phyloP scores from a whole-genome alignment of 2,797 vertebrate species.

The Syngnathus acus region DNA sequence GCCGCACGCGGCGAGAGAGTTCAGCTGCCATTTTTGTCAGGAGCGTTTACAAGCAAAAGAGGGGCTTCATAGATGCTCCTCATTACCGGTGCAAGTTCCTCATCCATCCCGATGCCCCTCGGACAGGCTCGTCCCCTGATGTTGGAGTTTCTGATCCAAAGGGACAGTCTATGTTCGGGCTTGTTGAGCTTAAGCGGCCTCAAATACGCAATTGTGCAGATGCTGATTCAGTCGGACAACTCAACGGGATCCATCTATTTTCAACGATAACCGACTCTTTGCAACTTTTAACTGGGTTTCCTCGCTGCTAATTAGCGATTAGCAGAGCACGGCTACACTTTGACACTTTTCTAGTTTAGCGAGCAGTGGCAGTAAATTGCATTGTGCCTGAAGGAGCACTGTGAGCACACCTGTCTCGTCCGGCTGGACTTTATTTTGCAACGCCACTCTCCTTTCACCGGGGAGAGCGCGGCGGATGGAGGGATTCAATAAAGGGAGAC shows the following conservation, averaged over 20 bases:
- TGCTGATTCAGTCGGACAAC: too few species aligned
- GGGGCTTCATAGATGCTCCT: not conserved
- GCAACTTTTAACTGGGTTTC: not conserved
- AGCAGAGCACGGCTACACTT: not conserved
- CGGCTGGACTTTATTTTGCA: slow-evolving; percentile 38
- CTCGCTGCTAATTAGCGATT: not conserved
- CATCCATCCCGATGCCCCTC: not conserved
- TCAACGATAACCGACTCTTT: not conserved
- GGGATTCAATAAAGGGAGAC: slow-evolving; percentile 10
- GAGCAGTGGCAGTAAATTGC: slow-evolving; percentile 39
- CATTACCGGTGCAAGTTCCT: not conserved
- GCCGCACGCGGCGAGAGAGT: not conserved
- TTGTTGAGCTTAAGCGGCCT: not conserved
- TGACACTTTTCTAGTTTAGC: not conserved
- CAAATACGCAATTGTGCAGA: not conserved
- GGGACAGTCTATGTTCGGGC: not conserved
- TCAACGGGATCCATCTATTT: too few species aligned
- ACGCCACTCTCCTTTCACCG: slow-evolving; percentile 27
- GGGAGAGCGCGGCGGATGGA: slow-evolving; percentile 10
- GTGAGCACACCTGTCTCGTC: slow-evolving; percentile 43
- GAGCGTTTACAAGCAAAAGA: not conserved
- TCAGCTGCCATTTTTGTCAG: not conserved
- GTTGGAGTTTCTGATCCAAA: not conserved
- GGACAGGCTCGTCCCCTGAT: not conserved
- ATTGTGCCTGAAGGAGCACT: slow-evolving; percentile 41